Percentiles rank a stretch among this genome's conserved stretches.
Conservation (phyloP, 1,140 invertebrate species). For the Asbolus verrucosus region DNA sequence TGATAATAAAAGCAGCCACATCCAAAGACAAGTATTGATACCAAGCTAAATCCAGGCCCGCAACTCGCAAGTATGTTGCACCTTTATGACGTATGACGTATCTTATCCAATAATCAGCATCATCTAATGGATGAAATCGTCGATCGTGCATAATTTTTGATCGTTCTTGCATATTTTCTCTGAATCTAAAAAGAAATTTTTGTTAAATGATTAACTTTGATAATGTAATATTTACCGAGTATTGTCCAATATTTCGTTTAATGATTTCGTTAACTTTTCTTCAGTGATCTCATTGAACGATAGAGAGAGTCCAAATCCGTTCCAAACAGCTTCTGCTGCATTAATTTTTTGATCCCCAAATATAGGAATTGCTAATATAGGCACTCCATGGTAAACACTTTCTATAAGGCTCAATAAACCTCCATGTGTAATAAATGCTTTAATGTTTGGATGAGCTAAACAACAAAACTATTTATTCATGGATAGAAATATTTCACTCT, state of each 20-base stretch:
- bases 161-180: slow-evolving; percentile 63
- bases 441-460: slow-evolving; percentile 66
- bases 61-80: slow-evolving; percentile 71
- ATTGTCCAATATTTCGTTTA: slow-evolving; percentile 58
- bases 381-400: slow-evolving; percentile 67
- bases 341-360: slow-evolving; percentile 69
- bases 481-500: too few species aligned
- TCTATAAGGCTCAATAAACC: slow-evolving; percentile 69
- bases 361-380: slow-evolving; percentile 69
- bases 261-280: slow-evolving; percentile 52
- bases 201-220: not conserved
- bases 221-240: slow-evolving; percentile 48
- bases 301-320: slow-evolving; percentile 61
- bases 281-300: slow-evolving; percentile 57
- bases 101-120: slow-evolving; percentile 76
- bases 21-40: slow-evolving; percentile 65
- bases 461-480: slow-evolving; percentile 31
- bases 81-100: slow-evolving; percentile 75
- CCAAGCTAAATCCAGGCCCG: slow-evolving; percentile 70
- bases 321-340: slow-evolving; percentile 60
- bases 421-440: slow-evolving; percentile 70
- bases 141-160: slow-evolving; percentile 69
- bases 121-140: slow-evolving; percentile 68
- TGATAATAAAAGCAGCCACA: slow-evolving; percentile 43
- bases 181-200: slow-evolving; percentile 48